Base-by-base conservation (phyloP, 2,797 vertebrate species). In the Bucorvus abyssinicus region DNA sequence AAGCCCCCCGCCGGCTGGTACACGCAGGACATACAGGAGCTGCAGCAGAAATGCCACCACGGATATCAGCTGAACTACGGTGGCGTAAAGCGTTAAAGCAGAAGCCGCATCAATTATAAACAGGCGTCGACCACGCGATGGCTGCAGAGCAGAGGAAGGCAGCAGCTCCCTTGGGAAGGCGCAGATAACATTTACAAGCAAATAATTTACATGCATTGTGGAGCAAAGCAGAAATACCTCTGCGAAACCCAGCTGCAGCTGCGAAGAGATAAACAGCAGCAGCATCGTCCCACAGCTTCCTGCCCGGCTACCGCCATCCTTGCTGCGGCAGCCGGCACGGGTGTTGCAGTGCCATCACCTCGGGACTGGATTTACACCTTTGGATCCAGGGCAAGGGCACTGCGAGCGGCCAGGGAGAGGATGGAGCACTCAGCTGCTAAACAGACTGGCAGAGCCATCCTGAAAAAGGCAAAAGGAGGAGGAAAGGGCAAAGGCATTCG, bases 161-260 rank as follows among this genome's bases (percentile, higher is more conserved):
- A 87, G 81, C 84, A 34, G 78, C 84, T 90, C 91, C 70, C 84
- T 30, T 21, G 95, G 91, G 93, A 91, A 60, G 84, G 64, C 6
- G 2, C 71, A 64, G 87, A 38, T 36, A 91, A 81, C 49, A 27
- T 74, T 89, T 52, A 67, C 0, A 0, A 89, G 91, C 56, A 67
- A 70, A 60, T 74, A 47, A 49, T 67, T 89, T 53, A 59, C 78
- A 61, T 2, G 6, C 64, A 29, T 36, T 6, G 2, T 1, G 36
- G 36, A 92, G 90, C 67, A 70, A 77, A 92, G 90, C 80, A 83
- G 86, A 77, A 89, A 45, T 34, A 87, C 84, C 89, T 85, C 84
- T 60, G 79, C 5, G 9, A 40, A 69, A 42, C 42, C 14, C 84
- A n/a, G 81, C 61, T 60, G 74, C 4, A 3, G 59, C 87, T 69